Evolutionary conservation across 2,797 vertebrate genomes (phyloP).

Genomic region (Liasis olivaceus): DNA sequence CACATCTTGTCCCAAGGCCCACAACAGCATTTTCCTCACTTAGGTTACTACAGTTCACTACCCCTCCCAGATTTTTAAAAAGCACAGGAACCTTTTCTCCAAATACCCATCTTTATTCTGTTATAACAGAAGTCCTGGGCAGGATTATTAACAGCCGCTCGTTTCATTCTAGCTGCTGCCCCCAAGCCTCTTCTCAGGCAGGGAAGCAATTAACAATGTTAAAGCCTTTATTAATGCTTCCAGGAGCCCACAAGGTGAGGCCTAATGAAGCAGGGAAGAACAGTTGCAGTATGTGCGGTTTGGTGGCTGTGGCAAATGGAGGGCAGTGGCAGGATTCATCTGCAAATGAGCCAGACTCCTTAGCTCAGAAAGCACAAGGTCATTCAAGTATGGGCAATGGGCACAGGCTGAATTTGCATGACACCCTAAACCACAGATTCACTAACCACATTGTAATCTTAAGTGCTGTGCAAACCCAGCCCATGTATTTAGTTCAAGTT

Average conservation of each 20-base stretch:
- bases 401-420: not conserved
- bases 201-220: slow-evolving; percentile 37
- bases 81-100: not conserved
- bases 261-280: slow-evolving; percentile 30
- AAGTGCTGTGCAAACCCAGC: not conserved
- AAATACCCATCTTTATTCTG: not conserved
- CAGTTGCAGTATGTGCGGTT: not conserved
- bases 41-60: too few relatives aligned
- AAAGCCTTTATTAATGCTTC: slow-evolving; percentile 39
- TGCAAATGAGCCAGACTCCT: not conserved
- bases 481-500: not conserved
- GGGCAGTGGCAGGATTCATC: not conserved
- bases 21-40: not conserved
- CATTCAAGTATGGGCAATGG: not conserved
- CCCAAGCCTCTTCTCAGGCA: slow-evolving; percentile 17
- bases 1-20: not conserved
- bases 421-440: not conserved
- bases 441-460: not conserved
- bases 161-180: not conserved
- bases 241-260: slow-evolving; percentile 30
- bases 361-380: slow-evolving; percentile 2
- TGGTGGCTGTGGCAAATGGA: not conserved
- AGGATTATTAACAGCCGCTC: slow-evolving; percentile 19
- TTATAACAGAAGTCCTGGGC: not conserved
- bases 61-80: not conserved